A percentile compares a stretch with the other conserved stretches of the same genome.
Conservation (phyloP, 1,140 invertebrate species). For the Colletes gigas region DNA sequence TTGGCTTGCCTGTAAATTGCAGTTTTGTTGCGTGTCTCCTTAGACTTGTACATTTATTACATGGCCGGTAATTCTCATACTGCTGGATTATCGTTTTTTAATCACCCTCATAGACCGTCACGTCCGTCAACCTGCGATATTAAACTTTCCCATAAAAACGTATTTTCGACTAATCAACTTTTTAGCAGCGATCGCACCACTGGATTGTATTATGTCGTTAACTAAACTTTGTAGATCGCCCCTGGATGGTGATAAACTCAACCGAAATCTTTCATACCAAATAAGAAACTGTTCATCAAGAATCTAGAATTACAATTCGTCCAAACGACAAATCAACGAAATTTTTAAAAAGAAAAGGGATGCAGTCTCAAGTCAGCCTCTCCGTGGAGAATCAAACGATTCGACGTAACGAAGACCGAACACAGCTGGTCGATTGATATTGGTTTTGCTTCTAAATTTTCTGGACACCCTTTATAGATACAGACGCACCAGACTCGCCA, state of each 20-base stretch:
- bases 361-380: constrained; percentile 35
- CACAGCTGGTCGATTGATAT: constrained; percentile 68
- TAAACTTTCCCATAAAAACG: not conserved
- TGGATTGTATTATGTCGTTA: too few species aligned
- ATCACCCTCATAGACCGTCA: constrained; percentile 42
- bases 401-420: constrained; percentile 55
- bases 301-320: too few species aligned
- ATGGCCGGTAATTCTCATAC: constrained; percentile 68
- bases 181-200: not conserved
- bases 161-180: not conserved
- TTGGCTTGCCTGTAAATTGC: constrained; percentile 64
- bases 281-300: too few species aligned
- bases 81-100: constrained; percentile 71
- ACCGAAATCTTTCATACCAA: too few species aligned
- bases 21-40: constrained; percentile 75
- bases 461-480: constrained; percentile 54
- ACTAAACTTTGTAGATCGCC: too few species aligned
- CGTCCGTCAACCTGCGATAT: not conserved
- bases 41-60: constrained; percentile 72
- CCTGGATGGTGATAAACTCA: too few species aligned
- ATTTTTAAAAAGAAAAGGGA: constrained; percentile 1
- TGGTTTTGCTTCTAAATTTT: constrained; percentile 67
- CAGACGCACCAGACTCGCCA: constrained; percentile 60
- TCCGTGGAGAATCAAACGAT: constrained; percentile 66
- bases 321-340: not conserved